Evolutionary conservation across 2,888 invertebrate genomes (phyloP).

Genomic region (Drosophila sordidapex): DNA sequence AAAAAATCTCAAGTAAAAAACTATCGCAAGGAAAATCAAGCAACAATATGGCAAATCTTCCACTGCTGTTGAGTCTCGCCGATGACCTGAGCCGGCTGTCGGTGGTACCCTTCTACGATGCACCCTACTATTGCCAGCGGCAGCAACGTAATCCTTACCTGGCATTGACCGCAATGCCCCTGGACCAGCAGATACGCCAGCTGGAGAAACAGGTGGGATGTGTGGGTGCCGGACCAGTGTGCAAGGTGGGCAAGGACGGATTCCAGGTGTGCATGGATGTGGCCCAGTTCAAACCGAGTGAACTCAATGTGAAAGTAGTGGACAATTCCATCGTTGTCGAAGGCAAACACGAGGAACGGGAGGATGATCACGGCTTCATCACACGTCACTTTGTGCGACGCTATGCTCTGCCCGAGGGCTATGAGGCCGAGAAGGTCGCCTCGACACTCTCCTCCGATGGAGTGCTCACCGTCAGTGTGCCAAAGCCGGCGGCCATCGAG

Average conservation of each 20-base stretch:
- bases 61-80: conserved; percentile 68
- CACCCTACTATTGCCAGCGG: conserved; percentile 56
- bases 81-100: conserved; percentile 68
- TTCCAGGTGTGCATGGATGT: conserved; percentile 90
- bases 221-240: conserved; percentile 26
- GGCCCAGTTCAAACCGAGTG: conserved; percentile 89
- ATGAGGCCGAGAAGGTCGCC: conserved; percentile 89
- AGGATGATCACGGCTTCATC: conserved; percentile 90
- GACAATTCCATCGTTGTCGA: conserved; percentile 88
- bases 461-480: conserved; percentile 90
- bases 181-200: conserved; percentile 64
- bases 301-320: conserved; percentile 89
- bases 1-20: conserved; percentile 1
- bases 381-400: conserved; percentile 92
- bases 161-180: conserved; percentile 41
- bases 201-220: conserved; percentile 53
- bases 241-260: conserved; percentile 87
- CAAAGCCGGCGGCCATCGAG: conserved; percentile 84
- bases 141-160: conserved; percentile 51
- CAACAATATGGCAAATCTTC: conserved; percentile 67
- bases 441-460: conserved; percentile 93
- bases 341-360: conserved; percentile 90
- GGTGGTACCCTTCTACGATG: conserved; percentile 62
- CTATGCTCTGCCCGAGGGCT: conserved; percentile 89
- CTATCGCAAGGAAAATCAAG: not conserved